Conservation (phyloP, 23 tunicate genomes). For the Ascidia mentula region DNA sequence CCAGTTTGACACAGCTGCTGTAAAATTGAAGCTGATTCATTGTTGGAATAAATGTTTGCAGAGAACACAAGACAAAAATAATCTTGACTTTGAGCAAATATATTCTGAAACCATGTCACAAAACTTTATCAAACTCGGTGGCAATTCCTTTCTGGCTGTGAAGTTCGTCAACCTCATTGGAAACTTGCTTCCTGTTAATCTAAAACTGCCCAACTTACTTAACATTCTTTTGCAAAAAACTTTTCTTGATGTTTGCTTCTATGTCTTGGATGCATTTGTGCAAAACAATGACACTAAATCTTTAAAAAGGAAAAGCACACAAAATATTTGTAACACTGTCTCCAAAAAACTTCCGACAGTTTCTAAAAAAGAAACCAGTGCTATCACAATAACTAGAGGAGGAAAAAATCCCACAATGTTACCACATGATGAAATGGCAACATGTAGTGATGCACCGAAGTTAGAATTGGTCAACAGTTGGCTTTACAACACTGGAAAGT, state of each 20-base stretch:
- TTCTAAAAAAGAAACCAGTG: not conserved
- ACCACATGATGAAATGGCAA: no score
- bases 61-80: not conserved
- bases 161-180: constrained; percentile 28
- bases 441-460: not conserved
- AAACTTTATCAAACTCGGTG: constrained; percentile 47
- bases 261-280: not conserved
- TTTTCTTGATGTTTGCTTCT: constrained; percentile 4
- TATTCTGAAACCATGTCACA: not conserved
- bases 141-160: constrained; percentile 55
- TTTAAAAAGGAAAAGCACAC: not conserved
- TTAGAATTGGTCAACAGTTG: not conserved
- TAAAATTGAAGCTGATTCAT: not conserved
- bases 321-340: not conserved
- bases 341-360: not conserved
- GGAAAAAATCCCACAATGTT: not conserved
- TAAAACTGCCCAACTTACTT: constrained; percentile 14
- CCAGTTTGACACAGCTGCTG: not conserved
- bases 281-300: not conserved
- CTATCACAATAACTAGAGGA: not conserved
- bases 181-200: not conserved
- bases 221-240: constrained; percentile 26
- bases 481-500: constrained; percentile 70
- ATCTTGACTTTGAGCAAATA: no score
- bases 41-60: constrained; percentile 14